These are phyloP conservation scores for Meloe dianella DNA, from an alignment of 2,888 invertebrate species.

Conservation along the genomic window DNA sequence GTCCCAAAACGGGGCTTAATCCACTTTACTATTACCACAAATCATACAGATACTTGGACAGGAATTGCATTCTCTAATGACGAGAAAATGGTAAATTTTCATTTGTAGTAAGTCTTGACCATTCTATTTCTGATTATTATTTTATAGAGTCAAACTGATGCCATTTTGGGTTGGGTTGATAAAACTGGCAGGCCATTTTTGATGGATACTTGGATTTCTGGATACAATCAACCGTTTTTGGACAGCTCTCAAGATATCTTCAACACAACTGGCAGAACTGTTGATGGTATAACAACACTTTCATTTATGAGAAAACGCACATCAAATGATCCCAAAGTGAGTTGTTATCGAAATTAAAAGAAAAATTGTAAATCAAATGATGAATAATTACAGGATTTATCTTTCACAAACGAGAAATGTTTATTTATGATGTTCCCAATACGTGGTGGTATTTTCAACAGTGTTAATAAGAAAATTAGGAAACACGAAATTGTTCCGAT, in stretches of 20 bases:
- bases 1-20: slow-evolving; percentile 74
- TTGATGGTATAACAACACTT: slow-evolving; percentile 78
- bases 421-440: slow-evolving; percentile 88
- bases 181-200: slow-evolving; percentile 78
- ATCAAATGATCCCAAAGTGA: slow-evolving; percentile 69
- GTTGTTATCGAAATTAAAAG: background rate
- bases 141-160: slow-evolving; percentile 80
- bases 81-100: slow-evolving; percentile 74
- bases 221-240: slow-evolving; percentile 76
- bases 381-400: slow-evolving; percentile 67
- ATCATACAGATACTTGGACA: slow-evolving; percentile 82
- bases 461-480: slow-evolving; percentile 83
- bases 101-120: background rate
- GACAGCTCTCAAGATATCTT: slow-evolving; percentile 78
- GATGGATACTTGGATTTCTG: slow-evolving; percentile 87
- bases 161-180: slow-evolving; percentile 89
- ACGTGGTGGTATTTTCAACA: slow-evolving; percentile 80
- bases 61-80: slow-evolving; percentile 89
- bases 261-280: slow-evolving; percentile 71
- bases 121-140: background rate
- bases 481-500: slow-evolving; percentile 78
- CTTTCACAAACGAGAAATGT: slow-evolving; percentile 82
- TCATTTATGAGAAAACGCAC: slow-evolving; percentile 79
- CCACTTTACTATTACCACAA: slow-evolving; percentile 79
- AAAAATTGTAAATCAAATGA: background rate